Evolutionary conservation across 30 jellyfish, hydroid and myxozoan species (phyloP).

Genomic region (Turritopsis dohrnii): DNA sequence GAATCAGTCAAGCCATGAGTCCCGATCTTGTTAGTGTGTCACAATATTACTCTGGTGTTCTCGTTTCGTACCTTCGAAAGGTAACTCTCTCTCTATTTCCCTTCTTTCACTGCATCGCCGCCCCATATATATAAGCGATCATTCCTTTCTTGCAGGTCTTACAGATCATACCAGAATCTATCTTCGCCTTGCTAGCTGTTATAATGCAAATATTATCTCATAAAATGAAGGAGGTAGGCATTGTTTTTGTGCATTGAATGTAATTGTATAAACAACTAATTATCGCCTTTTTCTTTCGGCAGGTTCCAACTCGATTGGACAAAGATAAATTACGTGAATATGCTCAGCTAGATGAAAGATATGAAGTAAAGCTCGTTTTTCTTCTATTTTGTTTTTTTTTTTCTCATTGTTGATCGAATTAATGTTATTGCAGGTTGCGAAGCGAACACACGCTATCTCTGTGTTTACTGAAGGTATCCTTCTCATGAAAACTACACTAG

Average conservation of each 20-base stretch:
- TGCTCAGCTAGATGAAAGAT: conserved; percentile 94
- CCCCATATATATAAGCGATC: too few species aligned
- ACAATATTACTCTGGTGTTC: conserved; percentile 90
- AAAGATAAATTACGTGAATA: conserved; percentile 85
- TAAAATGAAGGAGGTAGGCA: conserved; percentile 81
- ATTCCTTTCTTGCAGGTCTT: conserved; percentile 62
- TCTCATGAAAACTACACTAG: conserved; percentile 93
- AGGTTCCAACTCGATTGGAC: conserved; percentile 82
- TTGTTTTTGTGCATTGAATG: neutral
- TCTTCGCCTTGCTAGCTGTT: conserved; percentile 72
- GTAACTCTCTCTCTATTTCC: conserved; percentile 4
- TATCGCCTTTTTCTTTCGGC: neutral
- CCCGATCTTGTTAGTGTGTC: conserved; percentile 96
- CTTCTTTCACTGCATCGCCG: neutral
- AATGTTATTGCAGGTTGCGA: conserved; percentile 63
- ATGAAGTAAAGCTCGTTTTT: conserved; percentile 45
- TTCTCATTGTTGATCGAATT: neutral
- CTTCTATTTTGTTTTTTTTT: too few species aligned
- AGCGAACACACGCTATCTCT: conserved; percentile 87
- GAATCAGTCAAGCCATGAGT: conserved; percentile 96
- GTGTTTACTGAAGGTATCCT: conserved; percentile 93
- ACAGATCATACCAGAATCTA: conserved; percentile 94
- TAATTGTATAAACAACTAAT: too few species aligned
- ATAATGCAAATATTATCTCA: conserved; percentile 69
- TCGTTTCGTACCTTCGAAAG: conserved; percentile 88